Evolutionary conservation across 2,797 vertebrate genomes (phyloP), one percentile per base, ranked within the genome.

Genomic region (Cyclura pinguis): DNA sequence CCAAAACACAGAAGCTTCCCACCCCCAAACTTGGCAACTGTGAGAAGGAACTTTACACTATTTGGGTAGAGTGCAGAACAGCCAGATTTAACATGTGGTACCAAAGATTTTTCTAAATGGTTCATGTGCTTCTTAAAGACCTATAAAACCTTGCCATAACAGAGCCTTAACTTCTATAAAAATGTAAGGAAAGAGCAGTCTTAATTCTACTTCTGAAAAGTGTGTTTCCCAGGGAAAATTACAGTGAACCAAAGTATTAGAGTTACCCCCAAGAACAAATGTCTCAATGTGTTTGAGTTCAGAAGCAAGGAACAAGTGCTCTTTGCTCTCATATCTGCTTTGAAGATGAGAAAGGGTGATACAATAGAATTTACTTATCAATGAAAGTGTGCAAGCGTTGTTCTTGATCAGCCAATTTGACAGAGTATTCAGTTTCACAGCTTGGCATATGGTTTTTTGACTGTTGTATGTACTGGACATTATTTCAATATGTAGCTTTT

Each of bases 401-500:
- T 93, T 93, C 73, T 94, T 90, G 93, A 93, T 74, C 20, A 80
- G 92, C 89, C 90, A 88, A 42, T 22, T 86, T 93, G 87, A 89
- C 90, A 91, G 84, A 84, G 12, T 90, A 90, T 93, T 93, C 86
- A 83, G 88, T 95, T 96, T 93, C 91, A 93, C 27, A 62, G 91
- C 82, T 86, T 90, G 88, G 35, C 32, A 0, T 88, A 14, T 6
- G 6, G 67, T 91, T 88, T 35, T 64, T 42, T 52, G 91, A 87
- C n/a, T 89, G 73, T 47, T 86, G 1, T 69, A 85, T 76, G 87
- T 52, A n/a, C 85, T 14, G 47, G 80, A 86, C 90, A 86, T 0
- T 85, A 42, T 95, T 95, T 95, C 89, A 92, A 86, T 94, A 91
- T 87, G 89, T 16, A 59, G 76, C 42, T 29, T 78, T 78, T 78